Percentiles rank a stretch among this genome's conserved stretches.
phyloP scores from a whole-genome alignment of 1,140 invertebrate genomes.

The Pentalonia nigronervosa region DNA sequence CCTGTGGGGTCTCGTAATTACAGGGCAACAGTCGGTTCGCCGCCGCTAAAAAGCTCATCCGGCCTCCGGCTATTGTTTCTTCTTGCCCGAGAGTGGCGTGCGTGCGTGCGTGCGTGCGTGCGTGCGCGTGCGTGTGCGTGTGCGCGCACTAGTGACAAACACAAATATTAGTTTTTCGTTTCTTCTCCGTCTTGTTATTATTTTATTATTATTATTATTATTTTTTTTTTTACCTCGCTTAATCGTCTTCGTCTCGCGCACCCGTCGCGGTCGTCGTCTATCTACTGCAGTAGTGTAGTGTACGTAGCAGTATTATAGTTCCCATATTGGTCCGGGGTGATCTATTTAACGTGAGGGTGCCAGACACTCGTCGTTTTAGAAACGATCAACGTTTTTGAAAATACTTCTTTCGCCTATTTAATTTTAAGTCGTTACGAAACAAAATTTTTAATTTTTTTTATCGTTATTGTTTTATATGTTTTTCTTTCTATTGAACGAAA shows the following conservation, averaged over 20 bases:
- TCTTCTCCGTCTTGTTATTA: slow-evolving; percentile 26
- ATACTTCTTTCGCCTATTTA: too few relatives aligned
- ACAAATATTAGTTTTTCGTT: slow-evolving; percentile 49
- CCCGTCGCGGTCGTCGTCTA: neutral
- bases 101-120: neutral
- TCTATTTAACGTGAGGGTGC: neutral
- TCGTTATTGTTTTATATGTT: too few relatives aligned
- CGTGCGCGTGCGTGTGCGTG: neutral
- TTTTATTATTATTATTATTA: slow-evolving; percentile 1
- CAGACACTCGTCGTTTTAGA: neutral
- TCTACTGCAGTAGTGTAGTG: neutral
- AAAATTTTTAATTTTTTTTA: too few relatives aligned
- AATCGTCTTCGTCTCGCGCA: neutral
- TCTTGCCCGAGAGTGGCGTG: neutral
- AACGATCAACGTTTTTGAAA: too few relatives aligned
- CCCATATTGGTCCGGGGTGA: neutral
- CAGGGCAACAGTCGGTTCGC: slow-evolving; percentile 23
- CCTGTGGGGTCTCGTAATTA: slow-evolving; percentile 51
- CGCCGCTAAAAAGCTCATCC: slow-evolving; percentile 53
- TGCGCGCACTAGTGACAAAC: neutral
- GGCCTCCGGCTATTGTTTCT: slow-evolving; percentile 53
- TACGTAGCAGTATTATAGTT: neutral
- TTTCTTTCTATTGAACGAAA: too few relatives aligned
- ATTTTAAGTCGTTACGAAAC: too few relatives aligned
- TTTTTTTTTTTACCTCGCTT: neutral